Evolutionary conservation across 2,113 vertebrate genomes (phyloP).

Genomic region (Pogonocichla stellata): DNA sequence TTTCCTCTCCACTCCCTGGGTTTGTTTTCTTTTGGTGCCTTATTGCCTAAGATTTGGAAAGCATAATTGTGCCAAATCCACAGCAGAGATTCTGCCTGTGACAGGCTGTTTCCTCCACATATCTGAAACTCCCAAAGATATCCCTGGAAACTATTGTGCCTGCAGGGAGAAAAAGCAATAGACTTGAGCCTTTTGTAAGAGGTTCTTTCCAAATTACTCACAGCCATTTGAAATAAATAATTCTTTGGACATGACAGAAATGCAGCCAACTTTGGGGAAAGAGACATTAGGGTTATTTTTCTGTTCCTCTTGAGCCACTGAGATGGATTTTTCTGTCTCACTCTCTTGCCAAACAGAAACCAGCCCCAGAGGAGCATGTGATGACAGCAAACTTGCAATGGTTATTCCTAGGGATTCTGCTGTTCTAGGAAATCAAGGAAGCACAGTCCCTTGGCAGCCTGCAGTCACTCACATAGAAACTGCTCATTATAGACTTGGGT

Average conservation of each 20-base stretch:
- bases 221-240: not conserved
- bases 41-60: not conserved
- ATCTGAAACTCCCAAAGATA: not conserved
- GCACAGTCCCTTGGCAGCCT: not conserved
- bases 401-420: not conserved
- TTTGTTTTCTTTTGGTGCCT: not conserved
- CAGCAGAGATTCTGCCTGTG: not conserved
- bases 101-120: not conserved
- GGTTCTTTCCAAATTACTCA: not conserved
- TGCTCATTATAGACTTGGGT: not conserved
- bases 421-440: conserved; percentile 7
- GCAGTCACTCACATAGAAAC: not conserved
- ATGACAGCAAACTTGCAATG: not conserved
- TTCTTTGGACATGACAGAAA: not conserved
- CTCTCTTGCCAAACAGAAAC: conserved; percentile 12
- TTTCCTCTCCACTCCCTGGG: not conserved
- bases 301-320: not conserved
- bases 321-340: not conserved
- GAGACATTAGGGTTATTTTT: not conserved
- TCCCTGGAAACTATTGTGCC: not conserved
- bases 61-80: not conserved
- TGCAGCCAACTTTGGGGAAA: not conserved
- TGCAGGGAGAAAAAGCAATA: not conserved
- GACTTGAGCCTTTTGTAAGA: not conserved
- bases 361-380: not conserved